Percentiles rank a stretch among this genome's conserved stretches.
Conservation (phyloP, 2,113 vertebrate genomes). For the Stigmatopora nigra region DNA sequence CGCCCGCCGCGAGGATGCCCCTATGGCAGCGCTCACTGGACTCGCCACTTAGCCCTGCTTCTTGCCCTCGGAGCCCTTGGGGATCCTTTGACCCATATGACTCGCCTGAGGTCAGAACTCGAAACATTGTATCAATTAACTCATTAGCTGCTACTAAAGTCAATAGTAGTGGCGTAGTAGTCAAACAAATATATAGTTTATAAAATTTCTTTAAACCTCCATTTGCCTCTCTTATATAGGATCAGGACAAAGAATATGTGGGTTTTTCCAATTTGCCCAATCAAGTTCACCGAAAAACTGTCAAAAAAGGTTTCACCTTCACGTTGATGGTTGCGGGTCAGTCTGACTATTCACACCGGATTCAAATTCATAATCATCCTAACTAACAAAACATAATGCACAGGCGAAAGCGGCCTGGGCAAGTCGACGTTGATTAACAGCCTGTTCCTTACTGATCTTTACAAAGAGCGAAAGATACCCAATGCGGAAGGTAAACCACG, state of each 20-base stretch:
- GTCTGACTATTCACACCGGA: neutral
- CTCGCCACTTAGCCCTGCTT: conserved; percentile 41
- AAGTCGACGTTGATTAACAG: conserved; percentile 94
- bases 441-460: conserved; percentile 91
- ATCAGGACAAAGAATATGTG: conserved; percentile 78
- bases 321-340: conserved; percentile 96
- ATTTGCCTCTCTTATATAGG: conserved; percentile 45
- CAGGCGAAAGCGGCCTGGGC: conserved; percentile 90
- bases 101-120: conserved; percentile 49
- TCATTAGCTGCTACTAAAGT: too few species aligned
- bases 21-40: conserved; percentile 50
- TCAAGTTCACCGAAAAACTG: conserved; percentile 89
- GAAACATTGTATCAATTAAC: too few species aligned
- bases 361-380: neutral
- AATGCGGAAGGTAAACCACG: conserved; percentile 61
- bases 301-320: conserved; percentile 95
- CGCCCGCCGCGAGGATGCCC: conserved; percentile 30
- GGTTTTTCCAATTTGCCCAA: conserved; percentile 83
- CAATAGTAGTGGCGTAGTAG: too few species aligned
- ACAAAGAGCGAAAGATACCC: conserved; percentile 66
- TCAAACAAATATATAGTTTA: too few species aligned
- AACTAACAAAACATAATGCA: neutral
- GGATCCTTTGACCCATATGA: conserved; percentile 55
- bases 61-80: conserved; percentile 55
- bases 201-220: neutral